phyloP scores from a whole-genome alignment of 2,888 invertebrate species.

The Gerris lacustris region DNA sequence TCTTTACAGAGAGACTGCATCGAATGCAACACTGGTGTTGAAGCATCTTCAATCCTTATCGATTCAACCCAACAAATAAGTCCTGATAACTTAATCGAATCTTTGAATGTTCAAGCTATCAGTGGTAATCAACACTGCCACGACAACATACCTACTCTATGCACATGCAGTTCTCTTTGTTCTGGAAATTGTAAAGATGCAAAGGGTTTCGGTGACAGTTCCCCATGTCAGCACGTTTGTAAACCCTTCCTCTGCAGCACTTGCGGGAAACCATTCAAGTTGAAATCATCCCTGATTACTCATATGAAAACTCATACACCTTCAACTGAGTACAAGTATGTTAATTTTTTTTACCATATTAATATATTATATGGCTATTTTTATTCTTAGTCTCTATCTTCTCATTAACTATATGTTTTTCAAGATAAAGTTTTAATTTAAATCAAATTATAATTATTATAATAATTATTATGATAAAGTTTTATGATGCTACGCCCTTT shows the following conservation, averaged over 20 bases:
- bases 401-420: too few species aligned
- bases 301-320: slow-evolving; percentile 47
- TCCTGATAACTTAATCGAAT: too few species aligned
- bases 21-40: neutral
- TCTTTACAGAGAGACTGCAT: neutral
- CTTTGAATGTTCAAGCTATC: too few species aligned
- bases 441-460: too few species aligned
- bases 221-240: slow-evolving; percentile 17
- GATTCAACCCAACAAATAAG: too few species aligned
- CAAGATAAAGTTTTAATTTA: too few species aligned
- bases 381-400: too few species aligned
- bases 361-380: too few species aligned
- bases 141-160: neutral
- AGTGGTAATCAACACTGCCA: neutral
- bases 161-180: neutral
- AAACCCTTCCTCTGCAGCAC: slow-evolving; percentile 40
- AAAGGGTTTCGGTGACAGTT: neutral
- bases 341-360: neutral
- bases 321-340: slow-evolving; percentile 41
- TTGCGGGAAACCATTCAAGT: slow-evolving; percentile 46
- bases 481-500: too few species aligned
- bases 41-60: too few species aligned
- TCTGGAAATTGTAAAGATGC: neutral
- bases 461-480: too few species aligned
- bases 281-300: slow-evolving; percentile 45